Evolutionary conservation across 2,888 invertebrate genomes (phyloP), one percentile per base, ranked within the genome.

Genomic region (Harpalus rubripes): DNA sequence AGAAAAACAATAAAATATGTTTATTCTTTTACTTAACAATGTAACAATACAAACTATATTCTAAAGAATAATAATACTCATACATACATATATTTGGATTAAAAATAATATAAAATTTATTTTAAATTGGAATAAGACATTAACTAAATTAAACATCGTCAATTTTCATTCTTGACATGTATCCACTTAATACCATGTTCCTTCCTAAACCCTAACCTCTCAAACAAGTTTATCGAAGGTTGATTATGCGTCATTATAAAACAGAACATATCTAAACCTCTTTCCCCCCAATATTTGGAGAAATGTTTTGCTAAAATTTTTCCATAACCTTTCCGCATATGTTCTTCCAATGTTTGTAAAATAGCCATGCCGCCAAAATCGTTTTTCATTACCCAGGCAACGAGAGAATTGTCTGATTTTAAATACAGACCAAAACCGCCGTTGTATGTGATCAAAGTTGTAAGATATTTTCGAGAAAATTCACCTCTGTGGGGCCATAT

Each of bases 311-410:
- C 87, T n/a, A 91, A 87, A 39, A 90, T 86, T 86, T 86, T 88
- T 7, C 89, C 91, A 86, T 91, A 91, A 26, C 91, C 91, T 86
- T 88, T 90, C 63, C 89, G 87, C 85, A 87, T 90, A 82, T 91
- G 87, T 22, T 88, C 87, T 7, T 90, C 88, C 7, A 88, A 85
- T 1, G 91, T 91, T 85, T 91, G 91, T 39, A 91, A 87, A 7
- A 90, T 87, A 12, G 89, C 89, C 79, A 91, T 78, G 26, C 89
- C 90, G 15, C 90, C 89, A 81, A 89, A 88, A 26, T 89, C 89
- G 82, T 89, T 89, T 63, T 89, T 88, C 52, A 91, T 68, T 12
- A 87, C 88, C 91, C 91, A 92, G 7, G 91, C 89, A 7, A 91
- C 88, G 63, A 92, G 86, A 81, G 88, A 86, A 68, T 90, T 83